Base-by-base conservation (phyloP, 2,797 vertebrate species). In the Cryptoblepharus egeriae region DNA sequence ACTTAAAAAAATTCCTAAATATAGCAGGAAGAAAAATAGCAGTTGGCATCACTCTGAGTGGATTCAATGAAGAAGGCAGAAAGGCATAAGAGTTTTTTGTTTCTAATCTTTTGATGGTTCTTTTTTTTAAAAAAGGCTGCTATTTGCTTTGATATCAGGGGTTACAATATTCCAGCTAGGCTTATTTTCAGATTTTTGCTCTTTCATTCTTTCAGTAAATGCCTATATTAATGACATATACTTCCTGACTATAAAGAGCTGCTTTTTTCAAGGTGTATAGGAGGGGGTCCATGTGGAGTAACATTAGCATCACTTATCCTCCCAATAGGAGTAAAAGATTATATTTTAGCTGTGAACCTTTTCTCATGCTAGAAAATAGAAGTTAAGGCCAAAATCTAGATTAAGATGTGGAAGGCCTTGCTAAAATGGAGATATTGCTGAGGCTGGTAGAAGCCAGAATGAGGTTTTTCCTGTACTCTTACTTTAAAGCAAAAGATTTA, bases 21-120 rank as follows among this genome's bases (percentile, higher is more conserved):
- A 73, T 15, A 28, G 32, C 45, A n/a, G 37, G 52, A 49, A n/a
- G 16, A 30, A 32, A 61, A 58, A 0, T 22, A 42, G 26, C 61
- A 57, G 79, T 67, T 79, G 68, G 63, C 32, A 75, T 37, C 64
- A 45, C 12, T 68, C 8, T 42, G 28, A 11, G n/a, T 61, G 45
- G n/a, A 74, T 75, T 79, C 82, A 84, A 22, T 68, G 74, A 67
- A 52, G 37, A 80, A 1, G 30, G 32, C 20, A 45, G n/a, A 13
- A 70, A 65, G 61, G 24, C 30, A 1, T 32, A 30, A 39, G 1
- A 0, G 42, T 1, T 18, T 82, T 12, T 12, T 68, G 30, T 24
- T 20, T 77, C 72, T 2, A 79, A 85, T 45, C 80, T 85, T 86
- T 28, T 12, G 32, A n/a, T 52, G 70, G n/a, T 61, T 74, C 60